These are phyloP conservation scores for Megalops atlanticus DNA, from an alignment of 2,113 vertebrate genomes.

Conservation along the genomic window DNA sequence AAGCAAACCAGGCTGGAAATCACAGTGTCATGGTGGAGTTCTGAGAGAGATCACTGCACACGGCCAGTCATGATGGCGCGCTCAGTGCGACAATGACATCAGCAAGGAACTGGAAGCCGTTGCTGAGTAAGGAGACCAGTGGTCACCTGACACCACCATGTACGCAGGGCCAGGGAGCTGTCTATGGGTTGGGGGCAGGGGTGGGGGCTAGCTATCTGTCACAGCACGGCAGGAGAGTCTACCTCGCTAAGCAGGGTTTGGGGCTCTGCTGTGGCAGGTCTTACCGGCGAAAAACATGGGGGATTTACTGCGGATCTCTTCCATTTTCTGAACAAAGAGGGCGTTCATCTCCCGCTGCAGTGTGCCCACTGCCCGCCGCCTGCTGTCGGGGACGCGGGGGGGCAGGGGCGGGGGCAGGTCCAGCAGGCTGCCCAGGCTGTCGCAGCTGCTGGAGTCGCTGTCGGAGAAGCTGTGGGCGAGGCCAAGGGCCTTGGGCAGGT, in stretches of 20 bases:
- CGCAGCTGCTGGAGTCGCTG: slow-evolving; percentile 82
- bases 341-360: slow-evolving; percentile 95
- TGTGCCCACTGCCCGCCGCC: slow-evolving; percentile 81
- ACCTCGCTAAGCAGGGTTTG: not conserved
- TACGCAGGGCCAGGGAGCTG: not conserved
- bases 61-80: not conserved
- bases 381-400: slow-evolving; percentile 68
- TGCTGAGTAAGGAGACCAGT: not conserved
- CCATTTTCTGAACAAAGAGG: slow-evolving; percentile 92
- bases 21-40: not conserved
- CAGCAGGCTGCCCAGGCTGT: slow-evolving; percentile 75
- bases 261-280: slow-evolving; percentile 42
- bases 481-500: slow-evolving; percentile 46
- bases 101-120: not conserved
- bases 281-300: slow-evolving; percentile 95
- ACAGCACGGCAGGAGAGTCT: not conserved
- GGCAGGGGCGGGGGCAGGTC: slow-evolving; percentile 65
- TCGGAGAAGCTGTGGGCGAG: slow-evolving; percentile 53
- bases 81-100: not conserved
- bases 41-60: not conserved
- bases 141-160: slow-evolving; percentile 24
- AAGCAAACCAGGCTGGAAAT: not conserved
- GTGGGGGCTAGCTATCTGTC: not conserved
- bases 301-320: slow-evolving; percentile 91
- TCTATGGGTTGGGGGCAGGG: not conserved